Conservation (phyloP, 2,113 vertebrate genomes). For the Felis chaus region DNA sequence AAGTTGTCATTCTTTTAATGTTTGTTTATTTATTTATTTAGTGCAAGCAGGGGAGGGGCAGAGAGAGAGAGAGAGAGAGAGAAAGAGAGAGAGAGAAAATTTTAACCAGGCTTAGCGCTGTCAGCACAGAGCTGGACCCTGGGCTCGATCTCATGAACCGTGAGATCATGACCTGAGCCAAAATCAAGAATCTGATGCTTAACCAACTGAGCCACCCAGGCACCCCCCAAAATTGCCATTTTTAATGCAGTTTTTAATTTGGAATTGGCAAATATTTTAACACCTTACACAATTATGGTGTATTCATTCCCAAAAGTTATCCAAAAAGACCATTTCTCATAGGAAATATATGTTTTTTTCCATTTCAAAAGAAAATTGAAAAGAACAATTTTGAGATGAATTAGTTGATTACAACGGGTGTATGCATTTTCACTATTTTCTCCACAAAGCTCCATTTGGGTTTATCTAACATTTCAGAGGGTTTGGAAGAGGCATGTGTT, state of each 20-base stretch:
- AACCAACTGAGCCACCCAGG: too few relatives aligned
- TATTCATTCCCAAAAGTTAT: background rate
- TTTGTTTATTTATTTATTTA: too few relatives aligned
- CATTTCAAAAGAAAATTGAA: constrained; percentile 11
- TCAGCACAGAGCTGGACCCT: too few relatives aligned
- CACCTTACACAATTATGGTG: background rate
- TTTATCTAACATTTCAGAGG: background rate
- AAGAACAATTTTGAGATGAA: background rate
- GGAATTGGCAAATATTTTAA: constrained; percentile 32
- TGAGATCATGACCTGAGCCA: too few relatives aligned
- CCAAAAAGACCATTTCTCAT: background rate
- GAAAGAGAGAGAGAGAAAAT: too few relatives aligned
- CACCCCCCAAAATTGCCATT: background rate
- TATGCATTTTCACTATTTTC: background rate
- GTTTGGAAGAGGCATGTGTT: background rate
- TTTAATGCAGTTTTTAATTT: constrained; percentile 33
- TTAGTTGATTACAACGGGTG: background rate
- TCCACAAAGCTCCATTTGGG: background rate
- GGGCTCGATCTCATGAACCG: too few relatives aligned
- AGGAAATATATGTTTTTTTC: background rate
- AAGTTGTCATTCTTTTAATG: background rate
- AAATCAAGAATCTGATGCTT: too few relatives aligned
- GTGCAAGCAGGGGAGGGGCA: too few relatives aligned
- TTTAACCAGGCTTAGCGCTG: too few relatives aligned
- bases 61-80: too few relatives aligned